phyloP scores from a whole-genome alignment of 2,113 vertebrate species.

The Cyanoramphus novaezelandiae region DNA sequence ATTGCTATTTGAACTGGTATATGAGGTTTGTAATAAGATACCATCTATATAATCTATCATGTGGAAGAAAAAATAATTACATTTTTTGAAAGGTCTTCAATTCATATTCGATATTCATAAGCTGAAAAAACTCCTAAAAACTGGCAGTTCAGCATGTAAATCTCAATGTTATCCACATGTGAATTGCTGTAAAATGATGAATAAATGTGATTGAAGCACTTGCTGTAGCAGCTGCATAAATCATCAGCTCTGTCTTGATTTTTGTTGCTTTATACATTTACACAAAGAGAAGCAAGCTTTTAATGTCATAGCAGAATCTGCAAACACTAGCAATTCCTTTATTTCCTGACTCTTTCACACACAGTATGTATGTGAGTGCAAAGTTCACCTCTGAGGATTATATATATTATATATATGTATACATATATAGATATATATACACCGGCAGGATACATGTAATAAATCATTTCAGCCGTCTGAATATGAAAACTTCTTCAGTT shows the following conservation, averaged over 20 bases:
- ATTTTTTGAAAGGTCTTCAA: slow-evolving; percentile 36
- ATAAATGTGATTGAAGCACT: slow-evolving; percentile 56
- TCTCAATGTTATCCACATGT: slow-evolving; percentile 36
- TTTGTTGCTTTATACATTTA: background rate
- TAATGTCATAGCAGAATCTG: background rate
- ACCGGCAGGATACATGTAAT: background rate
- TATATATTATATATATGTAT: background rate
- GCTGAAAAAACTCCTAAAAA: background rate
- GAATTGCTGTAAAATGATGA: slow-evolving; percentile 51
- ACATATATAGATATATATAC: background rate
- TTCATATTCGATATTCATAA: slow-evolving; percentile 47
- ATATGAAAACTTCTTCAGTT: background rate
- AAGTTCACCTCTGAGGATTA: background rate
- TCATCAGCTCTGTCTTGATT: slow-evolving; percentile 20
- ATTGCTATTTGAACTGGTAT: background rate
- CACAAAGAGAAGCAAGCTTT: background rate
- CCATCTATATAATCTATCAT: slow-evolving; percentile 10
- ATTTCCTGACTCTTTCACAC: background rate
- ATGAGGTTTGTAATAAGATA: background rate
- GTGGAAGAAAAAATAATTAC: slow-evolving; percentile 40
- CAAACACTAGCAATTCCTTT: background rate
- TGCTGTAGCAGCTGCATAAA: slow-evolving; percentile 32
- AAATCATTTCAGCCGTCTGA: background rate
- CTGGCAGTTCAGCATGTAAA: slow-evolving; percentile 21
- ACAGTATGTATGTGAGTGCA: rapidly evolving